phyloP scores from a whole-genome alignment of 2,113 vertebrate species.

The Struthio camelus region DNA sequence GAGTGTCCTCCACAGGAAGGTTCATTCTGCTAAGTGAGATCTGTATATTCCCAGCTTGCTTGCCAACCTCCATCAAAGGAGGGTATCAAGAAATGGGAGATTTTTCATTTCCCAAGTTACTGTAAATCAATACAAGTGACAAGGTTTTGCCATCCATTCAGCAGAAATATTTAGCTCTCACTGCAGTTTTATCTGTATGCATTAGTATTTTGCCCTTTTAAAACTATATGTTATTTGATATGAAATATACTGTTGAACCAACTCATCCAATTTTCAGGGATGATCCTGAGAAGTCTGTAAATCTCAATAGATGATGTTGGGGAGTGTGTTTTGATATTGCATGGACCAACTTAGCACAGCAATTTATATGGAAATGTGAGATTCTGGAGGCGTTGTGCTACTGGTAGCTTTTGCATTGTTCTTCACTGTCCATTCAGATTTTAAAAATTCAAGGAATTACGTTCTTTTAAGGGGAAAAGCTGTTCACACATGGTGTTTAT shows the following conservation, averaged over 20 bases:
- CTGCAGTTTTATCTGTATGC: not conserved
- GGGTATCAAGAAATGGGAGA: not conserved
- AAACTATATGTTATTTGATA: not conserved
- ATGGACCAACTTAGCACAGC: not conserved
- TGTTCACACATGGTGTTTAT: not conserved
- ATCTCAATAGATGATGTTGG: not conserved
- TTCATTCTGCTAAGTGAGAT: not conserved
- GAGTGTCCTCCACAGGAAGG: not conserved
- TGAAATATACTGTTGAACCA: not conserved
- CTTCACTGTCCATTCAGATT: not conserved
- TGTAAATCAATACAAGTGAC: not conserved
- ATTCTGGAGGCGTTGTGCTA: not conserved
- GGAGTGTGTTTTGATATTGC: not conserved
- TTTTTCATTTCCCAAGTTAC: not conserved
- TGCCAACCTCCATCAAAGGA: not conserved
- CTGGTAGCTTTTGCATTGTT: not conserved
- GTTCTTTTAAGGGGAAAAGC: not conserved
- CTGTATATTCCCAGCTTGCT: not conserved
- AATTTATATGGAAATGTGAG: not conserved
- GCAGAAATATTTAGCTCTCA: not conserved
- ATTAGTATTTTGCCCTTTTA: not conserved
- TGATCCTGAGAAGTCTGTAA: not conserved
- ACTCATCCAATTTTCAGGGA: not conserved
- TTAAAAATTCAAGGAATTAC: not conserved
- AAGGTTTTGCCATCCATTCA: not conserved